These are phyloP conservation scores for Littorina saxatilis DNA, from an alignment of 1,140 invertebrate species.

Conservation along the genomic window DNA sequence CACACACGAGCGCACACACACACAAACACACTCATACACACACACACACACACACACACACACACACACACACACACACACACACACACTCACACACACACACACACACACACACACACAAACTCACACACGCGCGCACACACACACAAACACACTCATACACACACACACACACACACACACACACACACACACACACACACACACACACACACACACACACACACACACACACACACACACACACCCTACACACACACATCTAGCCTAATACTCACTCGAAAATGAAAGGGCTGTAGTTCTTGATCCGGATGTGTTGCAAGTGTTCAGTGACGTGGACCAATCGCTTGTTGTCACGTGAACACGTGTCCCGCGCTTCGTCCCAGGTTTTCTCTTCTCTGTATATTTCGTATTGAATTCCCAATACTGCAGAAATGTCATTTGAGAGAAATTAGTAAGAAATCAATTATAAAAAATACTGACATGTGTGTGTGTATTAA, in stretches of 20 bases:
- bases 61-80: too few relatives aligned
- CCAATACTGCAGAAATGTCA: neutral
- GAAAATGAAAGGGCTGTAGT: constrained; percentile 7
- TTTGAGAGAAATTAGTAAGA: too few relatives aligned
- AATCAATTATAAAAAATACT: neutral
- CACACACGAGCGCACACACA: neutral
- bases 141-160: too few relatives aligned
- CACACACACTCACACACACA: too few relatives aligned
- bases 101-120: too few relatives aligned
- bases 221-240: constrained; percentile 7
- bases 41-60: too few relatives aligned
- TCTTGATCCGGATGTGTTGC: constrained; percentile 4
- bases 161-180: constrained; percentile 8
- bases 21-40: too few relatives aligned
- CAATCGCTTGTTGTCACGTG: neutral
- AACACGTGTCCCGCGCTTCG: constrained; percentile 8
- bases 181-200: constrained; percentile 2
- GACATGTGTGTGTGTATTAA: neutral
- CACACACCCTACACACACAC: neutral
- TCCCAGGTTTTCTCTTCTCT: neutral
- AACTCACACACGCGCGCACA: too few relatives aligned
- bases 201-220: constrained; percentile 2
- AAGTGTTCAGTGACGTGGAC: neutral
- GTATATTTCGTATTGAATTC: neutral
- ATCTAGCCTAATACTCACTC: neutral